Evolutionary conservation across 2,888 invertebrate species (phyloP), one percentile per base, ranked within the genome.

Genomic region (Tetragnatha montana): DNA sequence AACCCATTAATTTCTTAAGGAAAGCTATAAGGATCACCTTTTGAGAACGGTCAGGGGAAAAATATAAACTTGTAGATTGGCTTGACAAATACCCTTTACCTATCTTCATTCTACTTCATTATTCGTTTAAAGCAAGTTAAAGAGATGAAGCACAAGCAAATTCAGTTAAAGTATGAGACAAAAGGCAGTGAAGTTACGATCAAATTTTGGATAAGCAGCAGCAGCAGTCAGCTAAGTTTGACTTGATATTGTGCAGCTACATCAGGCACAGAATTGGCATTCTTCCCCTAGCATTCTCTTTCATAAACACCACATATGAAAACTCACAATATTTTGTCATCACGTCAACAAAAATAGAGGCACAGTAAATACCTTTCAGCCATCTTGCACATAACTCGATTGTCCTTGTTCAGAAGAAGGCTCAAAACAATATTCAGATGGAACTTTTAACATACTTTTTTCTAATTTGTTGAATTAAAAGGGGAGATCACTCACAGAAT

Each of bases 171-270:
- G 35, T 35, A 35, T 17, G 60, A 60, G 12, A 60, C 6, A 10
- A 17, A 60, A 17, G 60, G 12, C 60, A 60, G 4, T 60, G 60
- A 60, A 60, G 60, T 60, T 35, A 35, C 60, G 14, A 22, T 14
- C 6, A 60, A 12, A 78, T 60, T 78, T 22, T 60, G 22, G 78
- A 51, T 78, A 78, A 78, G 60, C 78, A 78, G 60, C 78, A 51
- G 21, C 60, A n/a, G n/a, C n/a, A n/a, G n/a, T n/a, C n/a, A n/a
- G n/a, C n/a, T n/a, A n/a, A n/a, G n/a, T n/a, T 6, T 60, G 50
- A 12, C 17, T 6, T 78, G 60, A 17, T 17, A 17, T 8, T 8
- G 14, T 60, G 17, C 60, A 10, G 60, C 7, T 60, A 60, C 60
- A 60, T 60, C 60, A 60, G 60, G 60, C 60, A 60, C 60, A 60